Base-by-base conservation (phyloP, 2,888 invertebrate species). In the Chironomus riparius region DNA sequence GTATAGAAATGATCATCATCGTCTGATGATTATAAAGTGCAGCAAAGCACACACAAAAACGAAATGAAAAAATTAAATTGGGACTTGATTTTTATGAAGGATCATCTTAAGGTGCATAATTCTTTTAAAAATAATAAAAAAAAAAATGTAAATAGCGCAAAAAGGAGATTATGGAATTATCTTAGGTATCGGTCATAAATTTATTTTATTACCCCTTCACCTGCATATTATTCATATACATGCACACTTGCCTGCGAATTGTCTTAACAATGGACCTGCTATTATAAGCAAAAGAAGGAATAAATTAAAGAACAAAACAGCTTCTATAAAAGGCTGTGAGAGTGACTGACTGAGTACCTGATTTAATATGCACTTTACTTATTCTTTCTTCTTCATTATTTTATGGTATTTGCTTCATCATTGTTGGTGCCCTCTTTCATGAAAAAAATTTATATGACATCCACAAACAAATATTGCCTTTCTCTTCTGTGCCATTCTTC, bases 171-270 rank as follows among this genome's bases (percentile, higher is more conserved):
- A 56, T 18, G 56, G 56, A 56, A 15, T 56, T 56, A 56, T 56
- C 56, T 18, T 38, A 38, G 38, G 38, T 38, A 38, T 38, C 38
- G 10, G 38, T 38, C 38, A 15, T 56, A 18, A 56, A 56, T 56
- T 70, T 47, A 50, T 70, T 70, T 70, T 70, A 70, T 70, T 70
- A 50, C 70, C 15, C 7, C 56, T 18, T 50, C 70, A 70, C 70
- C 70, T 70, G 70, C 70, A 70, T 13, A 22, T 18, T 68, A 24
- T 65, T 38, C 65, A 38, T 15, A 28, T 24, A 15, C 24, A 15
- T 65, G 12, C 21, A 5, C 38, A 69, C 69, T 6, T 47, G 56
- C 56, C 18, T 15, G 18, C 15, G 6, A 56, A 15, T 56, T 15
- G 56, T n/a, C 56, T 56, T 18, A 65, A 65, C 65, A 65, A 65